Evolutionary conservation across 1,140 invertebrate genomes (phyloP), one percentile per base, ranked within the genome.

Genomic region (Leptinotarsa lineolata): DNA sequence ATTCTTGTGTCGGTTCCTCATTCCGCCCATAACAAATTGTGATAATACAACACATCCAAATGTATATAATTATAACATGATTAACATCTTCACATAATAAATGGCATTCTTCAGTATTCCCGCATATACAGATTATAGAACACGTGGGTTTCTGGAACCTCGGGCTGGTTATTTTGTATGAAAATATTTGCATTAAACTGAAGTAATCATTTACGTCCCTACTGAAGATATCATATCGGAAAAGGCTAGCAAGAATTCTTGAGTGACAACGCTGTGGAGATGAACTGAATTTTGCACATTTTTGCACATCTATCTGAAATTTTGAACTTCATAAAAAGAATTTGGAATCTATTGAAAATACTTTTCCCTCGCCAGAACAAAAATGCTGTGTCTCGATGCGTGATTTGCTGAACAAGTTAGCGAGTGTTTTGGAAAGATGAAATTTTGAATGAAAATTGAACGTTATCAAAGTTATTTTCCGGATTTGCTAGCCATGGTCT

Each of bases 21-120:
- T 54, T 54, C 48, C 48, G 48, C 48, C 48, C 48, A 54, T 54
- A 54, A 54, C 48, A n/a, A 54, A n/a, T 54, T 54, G 48, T 54
- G 48, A 54, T 54, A 54, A 54, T 54, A 54, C 48, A 54, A 54
- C 48, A 54, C 48, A 16, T 54, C n/a, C 16, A 54, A 54, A 54
- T 54, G 48, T 54, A 54, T 54, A 54, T 54, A 54, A 54, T 54
- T 54, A 54, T 54, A 54, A 54, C 15, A 54, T 18, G 48, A 54
- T 54, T 54, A 15, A 54, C 48, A 54, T 54, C 48, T 54, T 54
- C 48, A 54, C 48, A 54, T 54, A 54, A 54, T 54, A 8, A 54
- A 54, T 54, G n/a, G 15, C n/a, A 54, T 54, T 54, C 48, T 54
- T 18, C 48, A 54, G 48, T 18, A 54, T 54, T 54, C 48, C 48